Conservation (phyloP, 2,797 vertebrate species). For the Gymnopithys bicolor region DNA sequence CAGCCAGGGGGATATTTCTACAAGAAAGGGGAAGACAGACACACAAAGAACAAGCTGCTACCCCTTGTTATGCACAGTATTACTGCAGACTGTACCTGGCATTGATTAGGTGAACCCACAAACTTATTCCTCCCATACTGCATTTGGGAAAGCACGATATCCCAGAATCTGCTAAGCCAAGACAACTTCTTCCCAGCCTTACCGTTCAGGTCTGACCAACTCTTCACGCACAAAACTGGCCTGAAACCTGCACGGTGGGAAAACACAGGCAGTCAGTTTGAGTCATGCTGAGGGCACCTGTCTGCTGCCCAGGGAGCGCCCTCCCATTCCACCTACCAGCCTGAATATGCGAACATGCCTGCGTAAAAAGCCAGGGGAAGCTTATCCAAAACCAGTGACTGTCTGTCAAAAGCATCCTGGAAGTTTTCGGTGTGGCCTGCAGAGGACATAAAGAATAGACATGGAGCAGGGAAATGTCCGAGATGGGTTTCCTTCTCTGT, state of each 20-base stretch:
- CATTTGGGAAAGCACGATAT: rapidly evolving
- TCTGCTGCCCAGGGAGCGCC: rapidly evolving
- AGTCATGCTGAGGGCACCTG: neutral
- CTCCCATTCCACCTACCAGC: conserved; percentile 81
- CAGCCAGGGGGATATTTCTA: conserved; percentile 77
- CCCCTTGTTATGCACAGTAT: neutral
- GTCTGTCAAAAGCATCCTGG: conserved; percentile 82
- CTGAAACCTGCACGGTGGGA: conserved; percentile 83
- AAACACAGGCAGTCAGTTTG: neutral
- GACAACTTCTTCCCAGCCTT: neutral
- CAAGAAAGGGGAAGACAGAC: neutral
- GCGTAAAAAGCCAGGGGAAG: conserved; percentile 90
- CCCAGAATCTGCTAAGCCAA: neutral
- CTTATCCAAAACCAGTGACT: conserved; percentile 77
- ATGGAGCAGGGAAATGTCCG: rapidly evolving
- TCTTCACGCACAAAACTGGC: conserved; percentile 90
- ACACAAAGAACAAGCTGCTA: neutral
- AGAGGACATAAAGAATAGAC: neutral
- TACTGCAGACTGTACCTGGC: neutral
- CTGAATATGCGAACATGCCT: conserved; percentile 89
- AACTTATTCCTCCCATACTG: neutral
- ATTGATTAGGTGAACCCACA: neutral
- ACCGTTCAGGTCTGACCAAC: conserved; percentile 89
- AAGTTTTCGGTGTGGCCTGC: conserved; percentile 87
- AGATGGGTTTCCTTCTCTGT: neutral